Conservation (phyloP, 2,113 vertebrate genomes). For the Hippotragus niger region DNA sequence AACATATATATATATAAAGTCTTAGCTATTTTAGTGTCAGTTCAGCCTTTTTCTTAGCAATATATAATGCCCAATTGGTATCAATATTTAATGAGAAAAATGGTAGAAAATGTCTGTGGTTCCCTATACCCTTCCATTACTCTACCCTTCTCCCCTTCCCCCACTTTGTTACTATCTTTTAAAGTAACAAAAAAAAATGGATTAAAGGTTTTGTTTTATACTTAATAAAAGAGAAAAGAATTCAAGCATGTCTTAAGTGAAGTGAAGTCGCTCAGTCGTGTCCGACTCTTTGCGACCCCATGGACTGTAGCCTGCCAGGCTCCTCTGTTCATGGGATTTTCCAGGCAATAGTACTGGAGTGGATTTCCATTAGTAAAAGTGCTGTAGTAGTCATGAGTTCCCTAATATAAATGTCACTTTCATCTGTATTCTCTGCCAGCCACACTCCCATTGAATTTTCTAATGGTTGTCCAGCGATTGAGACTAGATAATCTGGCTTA, state of each 20-base stretch:
- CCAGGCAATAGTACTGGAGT: no score
- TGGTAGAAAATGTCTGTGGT: constrained; percentile 44
- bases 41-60: constrained; percentile 56
- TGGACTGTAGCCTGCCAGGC: no score
- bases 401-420: neutral
- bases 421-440: neutral
- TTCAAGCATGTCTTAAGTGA: neutral
- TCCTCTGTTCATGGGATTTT: no score
- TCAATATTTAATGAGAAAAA: constrained; percentile 52
- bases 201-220: neutral
- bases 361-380: neutral
- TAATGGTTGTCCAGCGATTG: neutral
- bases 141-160: neutral
- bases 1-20: neutral
- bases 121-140: neutral
- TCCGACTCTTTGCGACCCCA: no score
- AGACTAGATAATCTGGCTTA: neutral
- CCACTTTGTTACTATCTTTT: neutral
- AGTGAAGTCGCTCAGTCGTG: no score
- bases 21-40: constrained; percentile 24
- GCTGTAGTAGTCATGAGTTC: neutral
- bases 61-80: neutral
- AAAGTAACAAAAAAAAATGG: neutral
- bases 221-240: neutral
- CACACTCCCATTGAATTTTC: neutral